phyloP scores from a whole-genome alignment of 2,888 invertebrate genomes.

The Meta bourneti region DNA sequence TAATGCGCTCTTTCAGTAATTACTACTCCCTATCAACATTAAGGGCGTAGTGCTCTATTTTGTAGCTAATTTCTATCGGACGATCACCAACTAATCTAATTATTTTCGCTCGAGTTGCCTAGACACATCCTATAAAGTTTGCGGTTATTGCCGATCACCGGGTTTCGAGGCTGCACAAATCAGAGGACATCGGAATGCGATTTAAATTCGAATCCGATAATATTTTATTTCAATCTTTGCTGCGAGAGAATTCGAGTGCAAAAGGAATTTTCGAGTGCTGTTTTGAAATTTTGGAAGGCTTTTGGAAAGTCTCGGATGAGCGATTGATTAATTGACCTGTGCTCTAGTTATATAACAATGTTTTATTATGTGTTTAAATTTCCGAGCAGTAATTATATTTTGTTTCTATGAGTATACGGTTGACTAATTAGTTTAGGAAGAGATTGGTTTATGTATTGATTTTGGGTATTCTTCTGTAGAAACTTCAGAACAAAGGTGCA shows the following conservation, averaged over 20 bases:
- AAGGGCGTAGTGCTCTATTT: slow-evolving; percentile 25
- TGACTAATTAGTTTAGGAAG: not conserved
- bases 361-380: not conserved
- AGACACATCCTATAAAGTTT: slow-evolving; percentile 39
- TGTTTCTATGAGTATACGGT: not conserved
- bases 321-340: not conserved
- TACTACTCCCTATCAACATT: slow-evolving; percentile 62
- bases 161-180: not conserved
- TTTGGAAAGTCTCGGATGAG: not conserved
- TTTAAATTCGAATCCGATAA: slow-evolving; percentile 29
- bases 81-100: slow-evolving; percentile 60
- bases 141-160: slow-evolving; percentile 28
- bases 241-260: not conserved
- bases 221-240: slow-evolving; percentile 1
- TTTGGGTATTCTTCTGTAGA: not conserved
- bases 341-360: not conserved
- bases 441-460: not conserved
- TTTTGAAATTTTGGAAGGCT: too few relatives aligned
- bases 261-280: not conserved
- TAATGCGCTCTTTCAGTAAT: slow-evolving; percentile 41
- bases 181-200: slow-evolving; percentile 14
- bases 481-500: too few relatives aligned
- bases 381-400: not conserved
- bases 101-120: slow-evolving; percentile 49
- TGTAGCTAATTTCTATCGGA: slow-evolving; percentile 29